Evolutionary conservation across 1,140 invertebrate genomes (phyloP).

Genomic region (Nebria ingens): DNA sequence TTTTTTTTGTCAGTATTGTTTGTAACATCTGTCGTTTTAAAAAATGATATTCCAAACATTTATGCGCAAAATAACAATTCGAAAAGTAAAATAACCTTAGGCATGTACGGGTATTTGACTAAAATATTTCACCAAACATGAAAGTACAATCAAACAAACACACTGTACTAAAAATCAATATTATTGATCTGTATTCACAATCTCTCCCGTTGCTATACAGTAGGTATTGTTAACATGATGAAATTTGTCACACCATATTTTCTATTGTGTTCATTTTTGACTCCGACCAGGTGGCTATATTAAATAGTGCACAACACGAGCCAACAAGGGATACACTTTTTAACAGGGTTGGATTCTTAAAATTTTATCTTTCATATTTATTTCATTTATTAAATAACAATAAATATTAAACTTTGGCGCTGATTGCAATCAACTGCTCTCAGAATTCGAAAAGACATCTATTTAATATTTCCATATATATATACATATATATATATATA

Average conservation of each 20-base stretch:
- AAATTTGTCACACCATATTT: conserved; percentile 2
- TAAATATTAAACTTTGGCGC: too few species aligned
- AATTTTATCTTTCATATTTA: background rate
- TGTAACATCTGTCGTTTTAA: too few species aligned
- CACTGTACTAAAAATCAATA: background rate
- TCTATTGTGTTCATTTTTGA: conserved; percentile 1
- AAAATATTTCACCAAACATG: background rate
- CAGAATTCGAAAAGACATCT: too few species aligned
- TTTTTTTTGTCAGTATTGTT: too few species aligned
- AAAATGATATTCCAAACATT: too few species aligned
- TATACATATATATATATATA: background rate
- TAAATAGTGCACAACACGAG: background rate
- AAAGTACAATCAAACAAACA: too few species aligned
- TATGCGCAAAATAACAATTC: background rate
- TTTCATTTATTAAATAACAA: background rate
- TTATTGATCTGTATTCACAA: background rate
- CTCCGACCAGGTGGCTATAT: conserved; percentile 4
- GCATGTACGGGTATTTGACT: background rate
- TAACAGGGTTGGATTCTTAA: background rate
- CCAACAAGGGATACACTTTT: background rate
- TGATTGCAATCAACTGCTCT: too few species aligned
- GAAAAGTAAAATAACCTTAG: background rate
- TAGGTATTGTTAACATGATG: background rate
- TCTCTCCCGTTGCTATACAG: too few species aligned
- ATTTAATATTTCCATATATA: background rate